Evolutionary conservation across 1,140 invertebrate species (phyloP), one percentile per base, ranked within the genome.

Genomic region (Monomorium pharaonis): DNA sequence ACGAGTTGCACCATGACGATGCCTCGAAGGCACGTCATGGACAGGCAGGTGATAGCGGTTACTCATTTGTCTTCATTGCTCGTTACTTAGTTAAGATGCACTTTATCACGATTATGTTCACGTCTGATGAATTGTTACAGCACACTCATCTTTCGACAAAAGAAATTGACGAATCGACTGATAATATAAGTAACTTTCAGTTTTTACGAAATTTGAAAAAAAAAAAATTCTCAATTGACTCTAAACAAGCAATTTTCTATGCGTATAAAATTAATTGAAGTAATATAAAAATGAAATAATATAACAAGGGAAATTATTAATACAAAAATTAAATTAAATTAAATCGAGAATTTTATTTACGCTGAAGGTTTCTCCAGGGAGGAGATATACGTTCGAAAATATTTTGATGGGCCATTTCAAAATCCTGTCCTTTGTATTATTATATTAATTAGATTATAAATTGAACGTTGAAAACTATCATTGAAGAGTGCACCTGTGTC

Each of bases 1-100:
- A 89, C 90, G 92, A 87, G 90, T 93, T 92, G 89, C 83, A 90
- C 88, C 89, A 89, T 65, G 72, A 65, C 74, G 42, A 51, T 30
- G 76, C 86, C 90, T 76, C 84, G 67, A 75, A 76, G 88, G 89
- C 87, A 65, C 62, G 54, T 87, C 83, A 74, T 70, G 47, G 63
- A 83, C 72, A 67, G 37, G 56, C 58, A 77, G 76, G 81, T 44
- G 62, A 84, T 91, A 87, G 77, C 88, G 90, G 88, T 92, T 91
- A 92, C 87, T 90, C 91, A 92, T 91, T 92, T 89, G 86, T 89
- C 90, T 88, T 90, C 86, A 75, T 84, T 44, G 62, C 58, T 60
- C 84, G 47, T 77, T 81, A 74, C 76, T 86, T 87, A 88, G 84
- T 91, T 90, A 88, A 75, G 4, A 83, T 62, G 51, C 42, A 24